Percentiles rank a stretch among this genome's conserved stretches.
Conservation (phyloP, 2,797 vertebrate genomes). For the Sebastes goodei region DNA sequence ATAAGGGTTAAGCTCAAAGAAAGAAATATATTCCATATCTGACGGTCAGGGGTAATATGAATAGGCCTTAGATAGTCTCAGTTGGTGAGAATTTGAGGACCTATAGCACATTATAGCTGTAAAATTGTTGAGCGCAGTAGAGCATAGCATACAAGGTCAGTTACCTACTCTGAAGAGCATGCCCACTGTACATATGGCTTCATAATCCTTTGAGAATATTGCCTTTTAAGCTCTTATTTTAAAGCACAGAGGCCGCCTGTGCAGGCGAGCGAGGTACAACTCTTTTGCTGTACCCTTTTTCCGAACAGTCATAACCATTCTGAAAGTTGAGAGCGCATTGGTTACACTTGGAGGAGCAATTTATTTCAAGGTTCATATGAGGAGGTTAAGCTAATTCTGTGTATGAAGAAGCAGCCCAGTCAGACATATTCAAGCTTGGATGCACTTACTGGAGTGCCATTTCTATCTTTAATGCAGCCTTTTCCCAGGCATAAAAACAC, state of each 20-base stretch:
- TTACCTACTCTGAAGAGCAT: conserved; percentile 2
- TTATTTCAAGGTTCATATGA: conserved; percentile 65
- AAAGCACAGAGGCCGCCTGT: conserved; percentile 13
- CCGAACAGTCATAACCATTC: conserved; percentile 34
- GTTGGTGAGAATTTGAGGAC: background rate
- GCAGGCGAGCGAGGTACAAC: background rate
- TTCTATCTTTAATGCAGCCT: conserved; percentile 29
- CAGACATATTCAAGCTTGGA: conserved; percentile 34
- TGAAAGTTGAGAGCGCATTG: conserved; percentile 44
- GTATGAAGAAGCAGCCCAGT: conserved; percentile 58
- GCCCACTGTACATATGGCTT: conserved; percentile 5
- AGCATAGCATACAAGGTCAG: conserved; percentile 14
- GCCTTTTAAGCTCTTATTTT: conserved; percentile 32
- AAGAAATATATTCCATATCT: background rate
- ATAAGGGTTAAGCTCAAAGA: background rate
- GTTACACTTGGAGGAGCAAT: conserved; percentile 65
- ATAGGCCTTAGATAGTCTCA: background rate
- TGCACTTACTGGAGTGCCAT: conserved; percentile 27
- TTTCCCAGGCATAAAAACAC: conserved; percentile 14
- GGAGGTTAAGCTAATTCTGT: conserved; percentile 52
- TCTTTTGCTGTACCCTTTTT: conserved; percentile 22
- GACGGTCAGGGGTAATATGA: background rate
- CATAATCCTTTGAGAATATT: conserved; percentile 20
- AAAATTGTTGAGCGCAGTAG: conserved; percentile 13
- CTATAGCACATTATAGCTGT: background rate